Conservation (phyloP, 2,113 vertebrate species). For the Xenopus laevis region DNA sequence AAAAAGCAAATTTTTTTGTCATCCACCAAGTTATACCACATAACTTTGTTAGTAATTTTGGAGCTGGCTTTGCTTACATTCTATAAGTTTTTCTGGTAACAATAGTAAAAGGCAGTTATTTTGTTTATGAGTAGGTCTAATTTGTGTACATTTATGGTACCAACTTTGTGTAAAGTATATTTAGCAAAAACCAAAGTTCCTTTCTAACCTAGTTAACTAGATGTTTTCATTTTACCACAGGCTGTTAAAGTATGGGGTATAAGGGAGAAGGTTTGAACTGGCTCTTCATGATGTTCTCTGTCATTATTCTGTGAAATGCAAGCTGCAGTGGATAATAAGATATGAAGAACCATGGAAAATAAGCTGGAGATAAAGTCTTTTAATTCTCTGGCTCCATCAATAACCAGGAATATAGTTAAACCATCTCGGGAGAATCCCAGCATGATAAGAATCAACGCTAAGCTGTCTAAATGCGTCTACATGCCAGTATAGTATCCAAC, state of each 20-base stretch:
- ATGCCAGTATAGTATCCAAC: slow-evolving; percentile 24
- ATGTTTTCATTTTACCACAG: neutral
- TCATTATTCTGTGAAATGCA: slow-evolving; percentile 13
- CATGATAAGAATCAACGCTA: slow-evolving; percentile 24
- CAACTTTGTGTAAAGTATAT: too few relatives aligned
- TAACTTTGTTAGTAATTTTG: too few relatives aligned
- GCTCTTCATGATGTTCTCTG: neutral
- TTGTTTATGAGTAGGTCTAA: too few relatives aligned
- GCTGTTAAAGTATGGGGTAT: neutral
- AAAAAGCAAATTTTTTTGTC: too few relatives aligned
- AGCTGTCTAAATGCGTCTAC: slow-evolving; percentile 25
- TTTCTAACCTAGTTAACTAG: neutral
- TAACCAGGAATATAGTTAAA: slow-evolving; percentile 1
- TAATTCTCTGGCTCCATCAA: slow-evolving; percentile 14
- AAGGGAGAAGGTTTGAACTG: neutral
- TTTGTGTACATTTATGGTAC: too few relatives aligned
- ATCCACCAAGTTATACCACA: too few relatives aligned
- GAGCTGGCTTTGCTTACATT: too few relatives aligned
- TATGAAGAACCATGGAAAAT: slow-evolving; percentile 26
- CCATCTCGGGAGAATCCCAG: slow-evolving; percentile 16
- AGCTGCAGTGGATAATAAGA: slow-evolving; percentile 7
- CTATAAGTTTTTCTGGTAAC: too few relatives aligned
- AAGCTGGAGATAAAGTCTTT: slow-evolving; percentile 19
- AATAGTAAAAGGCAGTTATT: too few relatives aligned
- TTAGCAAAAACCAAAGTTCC: neutral